These are phyloP conservation scores for Agapornis roseicollis DNA, from an alignment of 2,113 vertebrate species.

Conservation along the genomic window DNA sequence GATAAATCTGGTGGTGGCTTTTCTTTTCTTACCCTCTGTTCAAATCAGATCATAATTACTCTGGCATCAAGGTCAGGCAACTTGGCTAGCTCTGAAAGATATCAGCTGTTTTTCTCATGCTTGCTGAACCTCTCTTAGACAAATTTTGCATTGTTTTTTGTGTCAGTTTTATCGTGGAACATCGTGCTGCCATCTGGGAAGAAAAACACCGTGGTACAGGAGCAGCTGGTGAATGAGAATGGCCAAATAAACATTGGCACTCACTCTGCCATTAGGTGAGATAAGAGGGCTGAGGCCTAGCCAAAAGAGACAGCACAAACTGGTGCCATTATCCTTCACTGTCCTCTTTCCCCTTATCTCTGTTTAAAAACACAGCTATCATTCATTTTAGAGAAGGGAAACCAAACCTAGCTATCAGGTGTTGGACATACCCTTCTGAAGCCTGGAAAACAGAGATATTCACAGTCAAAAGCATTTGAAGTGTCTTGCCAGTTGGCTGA, in stretches of 20 bases:
- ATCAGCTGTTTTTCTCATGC: conserved; percentile 80
- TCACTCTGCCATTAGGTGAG: conserved; percentile 77
- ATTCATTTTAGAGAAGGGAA: conserved; percentile 54
- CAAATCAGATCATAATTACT: conserved; percentile 75
- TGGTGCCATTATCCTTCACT: conserved; percentile 54
- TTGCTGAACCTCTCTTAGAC: conserved; percentile 79
- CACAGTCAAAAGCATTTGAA: conserved; percentile 23
- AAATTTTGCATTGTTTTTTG: conserved; percentile 83
- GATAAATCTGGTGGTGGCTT: conserved; percentile 60
- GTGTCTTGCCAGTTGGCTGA: background rate
- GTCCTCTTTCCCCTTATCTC: conserved; percentile 63
- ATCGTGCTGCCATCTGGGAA: conserved; percentile 82
- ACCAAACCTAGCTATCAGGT: conserved; percentile 56
- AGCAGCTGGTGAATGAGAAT: conserved; percentile 79
- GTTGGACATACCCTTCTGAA: background rate
- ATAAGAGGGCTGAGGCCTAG: conserved; percentile 69
- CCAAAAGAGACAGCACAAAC: conserved; percentile 61
- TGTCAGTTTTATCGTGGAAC: conserved; percentile 80
- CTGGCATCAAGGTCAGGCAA: conserved; percentile 72
- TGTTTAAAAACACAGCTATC: conserved; percentile 59
- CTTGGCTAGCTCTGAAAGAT: conserved; percentile 77
- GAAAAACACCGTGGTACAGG: conserved; percentile 76
- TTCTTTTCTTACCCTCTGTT: conserved; percentile 54
- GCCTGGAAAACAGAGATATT: conserved; percentile 52
- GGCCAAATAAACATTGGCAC: conserved; percentile 83